phyloP scores from a whole-genome alignment of 2,797 vertebrate species.

The Columba guinea region DNA sequence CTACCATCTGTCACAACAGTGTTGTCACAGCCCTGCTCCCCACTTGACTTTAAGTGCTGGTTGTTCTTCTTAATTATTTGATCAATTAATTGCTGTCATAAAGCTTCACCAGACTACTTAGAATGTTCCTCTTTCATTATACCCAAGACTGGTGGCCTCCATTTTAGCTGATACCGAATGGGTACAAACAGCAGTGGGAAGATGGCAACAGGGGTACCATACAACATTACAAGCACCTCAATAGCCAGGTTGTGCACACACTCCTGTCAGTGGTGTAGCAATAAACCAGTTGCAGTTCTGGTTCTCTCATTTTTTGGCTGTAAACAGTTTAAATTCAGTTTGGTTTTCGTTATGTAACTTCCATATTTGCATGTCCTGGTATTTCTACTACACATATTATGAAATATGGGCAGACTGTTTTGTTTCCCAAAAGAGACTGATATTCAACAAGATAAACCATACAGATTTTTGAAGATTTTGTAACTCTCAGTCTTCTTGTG shows the following conservation, averaged over 20 bases:
- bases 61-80: conserved; percentile 2
- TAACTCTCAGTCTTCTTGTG: background rate
- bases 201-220: background rate
- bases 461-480: background rate
- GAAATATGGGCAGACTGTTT: background rate
- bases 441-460: background rate
- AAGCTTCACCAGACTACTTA: background rate
- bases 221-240: background rate
- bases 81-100: background rate
- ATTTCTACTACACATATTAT: background rate
- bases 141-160: background rate
- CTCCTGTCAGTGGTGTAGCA: background rate
- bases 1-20: background rate
- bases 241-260: background rate
- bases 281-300: conserved; percentile 22
- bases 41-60: background rate
- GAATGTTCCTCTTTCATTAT: background rate
- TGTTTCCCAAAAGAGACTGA: background rate
- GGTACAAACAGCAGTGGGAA: background rate
- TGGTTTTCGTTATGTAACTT: conserved; percentile 22
- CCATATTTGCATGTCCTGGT: background rate
- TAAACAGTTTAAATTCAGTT: conserved; percentile 23
- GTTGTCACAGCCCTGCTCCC: background rate
- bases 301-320: conserved; percentile 4
- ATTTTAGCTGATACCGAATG: background rate